phyloP scores from a whole-genome alignment of 1,140 invertebrate species.

The Ostrea denselamellosa region DNA sequence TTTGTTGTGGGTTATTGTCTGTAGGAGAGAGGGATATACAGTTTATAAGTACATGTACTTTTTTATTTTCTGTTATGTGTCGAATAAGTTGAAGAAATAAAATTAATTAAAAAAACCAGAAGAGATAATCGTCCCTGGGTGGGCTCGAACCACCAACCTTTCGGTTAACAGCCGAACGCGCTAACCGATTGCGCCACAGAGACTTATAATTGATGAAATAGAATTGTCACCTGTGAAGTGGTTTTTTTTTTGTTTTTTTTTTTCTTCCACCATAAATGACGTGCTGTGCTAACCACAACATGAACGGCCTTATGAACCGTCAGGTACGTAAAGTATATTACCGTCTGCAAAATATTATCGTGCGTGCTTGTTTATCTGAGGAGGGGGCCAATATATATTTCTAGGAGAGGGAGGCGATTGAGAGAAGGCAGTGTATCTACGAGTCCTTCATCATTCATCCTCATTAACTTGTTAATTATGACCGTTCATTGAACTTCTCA shows the following conservation, averaged over 20 bases:
- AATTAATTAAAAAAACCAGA: not conserved
- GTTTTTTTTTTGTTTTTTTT: no score
- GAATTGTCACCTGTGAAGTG: no score
- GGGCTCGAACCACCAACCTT: constrained; percentile 75
- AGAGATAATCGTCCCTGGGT: constrained; percentile 67
- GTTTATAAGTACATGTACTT: no score
- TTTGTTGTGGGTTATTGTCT: no score
- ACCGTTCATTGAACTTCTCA: not conserved
- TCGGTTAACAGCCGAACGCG: constrained; percentile 76
- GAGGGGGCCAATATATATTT: not conserved
- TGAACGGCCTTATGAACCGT: no score
- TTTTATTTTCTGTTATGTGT: no score
- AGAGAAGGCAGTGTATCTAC: not conserved
- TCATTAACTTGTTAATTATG: constrained; percentile 31
- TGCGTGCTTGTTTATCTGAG: not conserved
- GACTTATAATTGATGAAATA: not conserved
- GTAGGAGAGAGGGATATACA: no score
- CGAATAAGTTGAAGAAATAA: no score
- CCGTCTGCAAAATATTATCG: not conserved
- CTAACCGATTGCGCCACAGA: constrained; percentile 60
- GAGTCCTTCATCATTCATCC: not conserved
- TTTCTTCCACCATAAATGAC: no score
- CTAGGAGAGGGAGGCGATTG: not conserved
- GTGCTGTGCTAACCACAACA: no score
- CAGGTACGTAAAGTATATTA: no score